Base-by-base conservation (phyloP, 2,888 invertebrate genomes). In the Sabellastarte sp. region DNA sequence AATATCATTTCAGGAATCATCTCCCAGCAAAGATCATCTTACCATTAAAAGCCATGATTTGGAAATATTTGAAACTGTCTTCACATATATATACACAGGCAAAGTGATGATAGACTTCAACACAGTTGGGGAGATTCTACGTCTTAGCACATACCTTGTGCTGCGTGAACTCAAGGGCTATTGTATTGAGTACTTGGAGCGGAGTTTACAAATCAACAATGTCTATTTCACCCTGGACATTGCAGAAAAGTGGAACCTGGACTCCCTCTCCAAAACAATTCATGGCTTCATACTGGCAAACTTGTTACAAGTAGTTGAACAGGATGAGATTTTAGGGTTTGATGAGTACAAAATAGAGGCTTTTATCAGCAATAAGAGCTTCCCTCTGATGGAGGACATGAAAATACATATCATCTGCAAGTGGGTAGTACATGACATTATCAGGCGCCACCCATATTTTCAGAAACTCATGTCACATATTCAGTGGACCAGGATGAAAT, bases 21-120 rank as follows among this genome's bases (percentile, higher is more conserved):
- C n/a, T n/a, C n/a, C n/a, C n/a, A n/a, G n/a, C n/a, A n/a, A n/a
- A 3, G 41, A 63, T 26, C 32, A 63, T 10, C 30, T 53, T 24
- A 60, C 31, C 32, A 59, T 59, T n/a, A 61, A 61, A 24, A 60
- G 64, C 50, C 50, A 87, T 72, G 87, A 88, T 77, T 86, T 87
- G 64, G 87, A 86, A 65, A 87, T 87, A 60, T 89, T 89, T 80
- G 81, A 84, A 28, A 83, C 85, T 50, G 84, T 89, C 59, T 79
- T 90, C 30, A 87, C 88, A 77, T 90, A 88, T 76, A 88, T 89
- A 86, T 90, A 89, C 79, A 88, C 89, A 33, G 89, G 89, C 3
- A 86, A 85, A 71, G 87, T 88, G 4, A 86, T 86, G 10, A 87
- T 89, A 61, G 87, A 88, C 73, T 86, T 87, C 72, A 84, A 85